These are phyloP conservation scores for Autographa gamma DNA, from an alignment of 2,888 invertebrate species.

Conservation along the genomic window DNA sequence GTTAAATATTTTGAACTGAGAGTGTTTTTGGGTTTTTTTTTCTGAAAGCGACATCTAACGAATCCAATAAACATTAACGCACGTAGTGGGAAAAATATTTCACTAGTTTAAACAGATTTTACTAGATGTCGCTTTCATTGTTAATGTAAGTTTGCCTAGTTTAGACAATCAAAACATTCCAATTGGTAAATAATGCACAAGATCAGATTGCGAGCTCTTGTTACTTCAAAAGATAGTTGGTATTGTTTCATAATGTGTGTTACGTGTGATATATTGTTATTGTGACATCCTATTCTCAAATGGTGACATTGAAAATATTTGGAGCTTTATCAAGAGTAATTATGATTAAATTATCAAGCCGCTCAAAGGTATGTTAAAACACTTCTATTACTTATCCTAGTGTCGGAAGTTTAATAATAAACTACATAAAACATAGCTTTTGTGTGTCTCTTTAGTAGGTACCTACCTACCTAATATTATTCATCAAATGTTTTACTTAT, in stretches of 20 bases:
- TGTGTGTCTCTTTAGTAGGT: neutral
- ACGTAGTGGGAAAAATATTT: neutral
- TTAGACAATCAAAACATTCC: constrained; percentile 37
- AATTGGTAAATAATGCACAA: constrained; percentile 29
- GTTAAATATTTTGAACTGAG: too few species aligned
- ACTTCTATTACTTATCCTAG: neutral
- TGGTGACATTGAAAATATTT: constrained; percentile 15
- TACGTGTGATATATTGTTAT: constrained; percentile 4
- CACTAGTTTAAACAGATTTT: neutral
- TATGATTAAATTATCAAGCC: constrained; percentile 36
- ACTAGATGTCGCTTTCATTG: constrained; percentile 37
- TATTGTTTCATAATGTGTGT: constrained; percentile 22
- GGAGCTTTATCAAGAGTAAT: constrained; percentile 12
- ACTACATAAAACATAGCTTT: neutral
- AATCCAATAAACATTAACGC: accelerated
- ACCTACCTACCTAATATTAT: neutral
- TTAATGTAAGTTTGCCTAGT: constrained; percentile 25
- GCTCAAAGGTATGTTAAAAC: constrained; percentile 39
- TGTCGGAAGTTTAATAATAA: neutral
- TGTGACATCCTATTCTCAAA: neutral
- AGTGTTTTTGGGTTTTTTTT: too few species aligned
- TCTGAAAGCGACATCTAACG: constrained; percentile 25
- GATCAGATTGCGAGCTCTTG: neutral
- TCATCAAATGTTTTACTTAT: neutral
- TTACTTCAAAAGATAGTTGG: neutral